Evolutionary conservation across 2,888 invertebrate genomes (phyloP), one percentile per base, ranked within the genome.

Genomic region (Boloria selene): DNA sequence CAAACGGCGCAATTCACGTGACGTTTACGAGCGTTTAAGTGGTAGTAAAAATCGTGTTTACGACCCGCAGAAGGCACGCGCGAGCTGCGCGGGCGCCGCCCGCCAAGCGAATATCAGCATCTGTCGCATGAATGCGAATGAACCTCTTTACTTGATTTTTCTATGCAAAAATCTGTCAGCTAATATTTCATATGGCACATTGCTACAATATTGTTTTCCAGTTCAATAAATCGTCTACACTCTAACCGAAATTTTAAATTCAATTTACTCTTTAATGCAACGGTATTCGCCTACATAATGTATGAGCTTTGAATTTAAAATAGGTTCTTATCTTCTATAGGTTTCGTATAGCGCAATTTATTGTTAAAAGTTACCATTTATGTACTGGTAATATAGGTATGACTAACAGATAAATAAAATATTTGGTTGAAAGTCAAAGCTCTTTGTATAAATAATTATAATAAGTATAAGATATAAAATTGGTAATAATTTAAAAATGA

Each of bases 21-120:
- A 91, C 90, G 85, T 90, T 90, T 89, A 92, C 86, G 90, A 90
- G 81, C 86, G 79, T 83, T 90, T 80, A 84, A 89, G 90, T 83
- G 87, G 88, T 87, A 85, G 88, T 90, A 90, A 92, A 91, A 91
- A 90, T 90, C 86, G 89, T 88, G 88, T 90, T 89, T 88, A 90
- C 87, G 86, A 83, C 76, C 79, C 77, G 79, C 77, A 74, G 80
- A 75, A 73, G 79, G 79, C 77, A 82, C 85, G 84, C 86, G 81
- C 81, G 86, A 81, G 75, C 75, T 79, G 81, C 83, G 81, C 82
- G 72, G 71, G 78, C 78, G 78, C 76, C 78, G 75, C 72, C 75
- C 79, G 83, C 83, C 80, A 81, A 67, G 71, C 71, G 66, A 72
- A 70, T 79, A 79, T 81, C 80, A 78, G 75, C 86, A 83, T 84